phyloP scores from a whole-genome alignment of 2,888 invertebrate species.

The Hemicrepidius hirtus region DNA sequence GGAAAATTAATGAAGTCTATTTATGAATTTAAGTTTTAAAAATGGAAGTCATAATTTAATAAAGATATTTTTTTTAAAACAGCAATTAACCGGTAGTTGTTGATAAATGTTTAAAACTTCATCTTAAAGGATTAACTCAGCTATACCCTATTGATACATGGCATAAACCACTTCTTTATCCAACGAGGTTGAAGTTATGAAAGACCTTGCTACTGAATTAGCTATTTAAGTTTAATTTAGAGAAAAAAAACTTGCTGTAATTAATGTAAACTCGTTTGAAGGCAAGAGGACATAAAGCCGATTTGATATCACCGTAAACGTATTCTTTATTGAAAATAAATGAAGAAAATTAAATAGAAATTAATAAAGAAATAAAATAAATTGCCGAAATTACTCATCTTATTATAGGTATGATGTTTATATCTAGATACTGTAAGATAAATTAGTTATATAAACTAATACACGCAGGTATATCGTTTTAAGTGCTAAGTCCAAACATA shows the following conservation, averaged over 20 bases:
- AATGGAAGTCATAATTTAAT: too few species aligned
- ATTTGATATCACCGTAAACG: slow-evolving; percentile 19
- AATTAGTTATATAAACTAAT: slow-evolving; percentile 56
- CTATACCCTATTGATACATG: slow-evolving; percentile 35
- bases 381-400: slow-evolving; percentile 49
- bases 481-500: slow-evolving; percentile 63
- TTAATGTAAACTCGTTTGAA: slow-evolving; percentile 37
- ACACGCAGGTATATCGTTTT: slow-evolving; percentile 61
- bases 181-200: slow-evolving; percentile 36
- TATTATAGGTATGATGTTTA: slow-evolving; percentile 45
- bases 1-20: neutral
- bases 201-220: slow-evolving; percentile 44
- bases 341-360: slow-evolving; percentile 45
- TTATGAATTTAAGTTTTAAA: too few species aligned
- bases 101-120: slow-evolving; percentile 39
- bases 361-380: slow-evolving; percentile 46
- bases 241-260: slow-evolving; percentile 28
- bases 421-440: slow-evolving; percentile 51
- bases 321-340: slow-evolving; percentile 45
- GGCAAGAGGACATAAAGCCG: slow-evolving; percentile 15
- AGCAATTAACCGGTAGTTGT: slow-evolving; percentile 42
- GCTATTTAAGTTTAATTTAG: slow-evolving; percentile 35
- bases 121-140: slow-evolving; percentile 43
- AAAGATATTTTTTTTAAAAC: slow-evolving; percentile 15
- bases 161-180: slow-evolving; percentile 33